Conservation (phyloP, 2,113 vertebrate species). For the Hydrolagus affinis region DNA sequence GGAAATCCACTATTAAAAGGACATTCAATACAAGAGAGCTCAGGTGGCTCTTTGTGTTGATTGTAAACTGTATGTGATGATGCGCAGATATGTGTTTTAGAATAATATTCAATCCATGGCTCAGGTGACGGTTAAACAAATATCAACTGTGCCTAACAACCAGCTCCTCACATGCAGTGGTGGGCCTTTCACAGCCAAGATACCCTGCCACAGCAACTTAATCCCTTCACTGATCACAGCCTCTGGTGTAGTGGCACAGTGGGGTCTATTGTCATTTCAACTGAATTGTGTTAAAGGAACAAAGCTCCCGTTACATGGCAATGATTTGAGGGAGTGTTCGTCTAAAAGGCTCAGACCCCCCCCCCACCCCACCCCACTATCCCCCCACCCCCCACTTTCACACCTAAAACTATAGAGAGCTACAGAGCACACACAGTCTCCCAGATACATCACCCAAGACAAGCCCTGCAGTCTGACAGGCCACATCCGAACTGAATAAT, state of each 20-base stretch:
- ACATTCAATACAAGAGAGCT: neutral
- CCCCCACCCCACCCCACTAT: neutral
- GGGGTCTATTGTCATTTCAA: constrained; percentile 1
- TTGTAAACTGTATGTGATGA: neutral
- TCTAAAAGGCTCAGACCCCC: neutral
- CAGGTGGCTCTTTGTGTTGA: neutral
- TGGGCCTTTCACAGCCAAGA: neutral
- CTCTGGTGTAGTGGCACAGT: neutral
- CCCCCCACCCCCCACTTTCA: neutral
- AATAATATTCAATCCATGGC: neutral
- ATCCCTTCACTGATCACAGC: neutral
- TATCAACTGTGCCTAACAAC: neutral
- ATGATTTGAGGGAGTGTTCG: constrained; percentile 7
- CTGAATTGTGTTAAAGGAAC: neutral
- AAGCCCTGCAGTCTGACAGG: neutral
- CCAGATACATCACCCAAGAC: neutral
- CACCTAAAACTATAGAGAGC: no score
- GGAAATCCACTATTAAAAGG: neutral
- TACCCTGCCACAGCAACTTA: neutral
- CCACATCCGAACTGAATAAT: constrained; percentile 18
- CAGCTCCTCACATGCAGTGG: neutral
- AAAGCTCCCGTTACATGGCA: neutral
- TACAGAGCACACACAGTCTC: neutral
- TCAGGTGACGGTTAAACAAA: constrained; percentile 7
- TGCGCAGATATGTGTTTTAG: neutral